Conservation (phyloP, 2,113 vertebrate species). For the Stigmatopora argus region DNA sequence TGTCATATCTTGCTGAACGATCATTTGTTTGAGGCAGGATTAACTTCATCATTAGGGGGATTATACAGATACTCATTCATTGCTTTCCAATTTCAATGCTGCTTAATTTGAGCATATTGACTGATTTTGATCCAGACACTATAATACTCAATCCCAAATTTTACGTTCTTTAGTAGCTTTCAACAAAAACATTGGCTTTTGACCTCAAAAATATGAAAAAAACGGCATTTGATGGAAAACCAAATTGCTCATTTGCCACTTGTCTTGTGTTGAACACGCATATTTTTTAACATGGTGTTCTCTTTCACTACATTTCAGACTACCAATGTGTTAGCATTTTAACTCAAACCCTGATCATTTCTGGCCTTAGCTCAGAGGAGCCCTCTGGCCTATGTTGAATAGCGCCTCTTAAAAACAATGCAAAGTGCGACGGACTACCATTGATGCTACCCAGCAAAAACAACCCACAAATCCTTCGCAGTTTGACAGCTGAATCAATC, state of each 20-base stretch:
- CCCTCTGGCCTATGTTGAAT: background rate
- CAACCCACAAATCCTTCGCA: slow-evolving; percentile 6
- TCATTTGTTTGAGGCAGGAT: background rate
- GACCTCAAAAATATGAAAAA: no score
- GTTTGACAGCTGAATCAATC: slow-evolving; percentile 18
- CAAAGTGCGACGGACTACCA: slow-evolving; percentile 5
- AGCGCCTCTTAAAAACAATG: background rate
- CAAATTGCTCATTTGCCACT: no score
- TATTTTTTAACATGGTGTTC: no score
- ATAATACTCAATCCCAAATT: background rate
- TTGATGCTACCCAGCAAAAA: slow-evolving; percentile 3
- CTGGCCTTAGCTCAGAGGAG: background rate
- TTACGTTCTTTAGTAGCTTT: no score
- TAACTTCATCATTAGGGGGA: background rate
- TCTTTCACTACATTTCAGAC: no score
- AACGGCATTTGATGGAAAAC: no score
- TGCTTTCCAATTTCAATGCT: no score
- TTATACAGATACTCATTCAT: no score
- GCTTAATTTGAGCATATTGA: background rate
- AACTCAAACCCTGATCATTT: background rate
- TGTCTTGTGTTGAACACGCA: no score
- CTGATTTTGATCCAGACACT: background rate
- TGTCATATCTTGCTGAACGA: background rate
- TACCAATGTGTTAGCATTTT: no score
- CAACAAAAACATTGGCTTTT: no score